phyloP scores from a whole-genome alignment of 2,797 vertebrate genomes.

The Melanotaenia pygmaea region DNA sequence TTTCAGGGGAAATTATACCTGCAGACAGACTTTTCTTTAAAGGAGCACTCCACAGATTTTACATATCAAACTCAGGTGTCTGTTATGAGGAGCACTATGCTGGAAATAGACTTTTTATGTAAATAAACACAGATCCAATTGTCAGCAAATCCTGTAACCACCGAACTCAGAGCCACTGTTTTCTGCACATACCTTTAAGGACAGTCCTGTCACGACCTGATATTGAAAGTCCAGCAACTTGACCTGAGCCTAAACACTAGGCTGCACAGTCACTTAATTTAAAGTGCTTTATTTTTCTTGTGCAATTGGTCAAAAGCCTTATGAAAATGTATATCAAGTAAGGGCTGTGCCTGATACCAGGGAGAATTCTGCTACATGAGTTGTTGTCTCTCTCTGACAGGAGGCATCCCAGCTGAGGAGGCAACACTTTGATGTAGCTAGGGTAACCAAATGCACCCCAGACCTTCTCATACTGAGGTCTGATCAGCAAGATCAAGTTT shows the following conservation, averaged over 20 bases:
- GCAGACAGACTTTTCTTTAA: neutral
- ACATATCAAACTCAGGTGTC: neutral
- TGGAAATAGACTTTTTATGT: neutral
- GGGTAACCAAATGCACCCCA: neutral
- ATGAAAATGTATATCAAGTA: neutral
- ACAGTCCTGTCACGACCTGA: neutral
- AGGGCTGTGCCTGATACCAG: neutral
- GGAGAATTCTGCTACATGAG: slow-evolving; percentile 6
- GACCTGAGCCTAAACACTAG: neutral
- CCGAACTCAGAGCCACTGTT: neutral
- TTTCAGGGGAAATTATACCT: neutral
- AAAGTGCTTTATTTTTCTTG: neutral
- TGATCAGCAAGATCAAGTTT: neutral
- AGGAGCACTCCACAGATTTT: neutral
- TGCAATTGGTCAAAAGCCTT: slow-evolving; percentile 4
- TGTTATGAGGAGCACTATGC: neutral
- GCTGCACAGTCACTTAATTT: neutral
- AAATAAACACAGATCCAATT: neutral
- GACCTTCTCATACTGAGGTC: neutral
- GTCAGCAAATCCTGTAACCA: neutral
- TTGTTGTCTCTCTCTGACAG: neutral
- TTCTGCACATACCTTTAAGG: neutral
- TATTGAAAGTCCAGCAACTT: neutral
- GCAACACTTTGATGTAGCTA: neutral
- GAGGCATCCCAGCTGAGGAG: neutral